Percentiles rank a stretch among this genome's conserved stretches.
These are phyloP conservation scores for Neodiprion virginianus DNA, from an alignment of 1,140 invertebrate genomes.

Conservation along the genomic window DNA sequence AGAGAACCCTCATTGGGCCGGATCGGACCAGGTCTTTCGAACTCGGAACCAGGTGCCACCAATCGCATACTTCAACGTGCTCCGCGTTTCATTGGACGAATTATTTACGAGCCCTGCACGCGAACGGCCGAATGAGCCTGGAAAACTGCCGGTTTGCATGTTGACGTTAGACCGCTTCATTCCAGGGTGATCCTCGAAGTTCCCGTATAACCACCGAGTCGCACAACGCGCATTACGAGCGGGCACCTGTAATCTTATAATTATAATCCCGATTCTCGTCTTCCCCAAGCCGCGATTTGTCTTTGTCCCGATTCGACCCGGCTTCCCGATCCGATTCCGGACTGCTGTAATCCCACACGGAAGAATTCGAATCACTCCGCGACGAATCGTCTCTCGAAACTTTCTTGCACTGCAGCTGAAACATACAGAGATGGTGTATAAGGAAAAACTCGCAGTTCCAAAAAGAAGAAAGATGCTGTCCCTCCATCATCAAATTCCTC, in stretches of 20 bases:
- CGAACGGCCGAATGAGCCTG: background rate
- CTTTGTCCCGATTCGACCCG: background rate
- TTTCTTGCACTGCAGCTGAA: too few species aligned
- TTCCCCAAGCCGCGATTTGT: background rate
- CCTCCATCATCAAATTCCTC: too few species aligned
- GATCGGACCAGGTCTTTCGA: background rate
- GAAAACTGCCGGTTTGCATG: background rate
- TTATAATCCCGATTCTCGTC: background rate
- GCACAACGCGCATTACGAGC: background rate
- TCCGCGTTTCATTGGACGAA: background rate
- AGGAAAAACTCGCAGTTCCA: too few species aligned
- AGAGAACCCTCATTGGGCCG: constrained; percentile 29
- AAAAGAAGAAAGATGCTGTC: too few species aligned
- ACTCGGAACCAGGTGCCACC: constrained; percentile 1
- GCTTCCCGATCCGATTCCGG: too few species aligned
- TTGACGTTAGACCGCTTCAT: constrained; percentile 6
- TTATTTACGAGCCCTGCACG: background rate
- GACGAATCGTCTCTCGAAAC: too few species aligned
- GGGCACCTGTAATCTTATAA: background rate
- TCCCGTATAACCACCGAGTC: background rate
- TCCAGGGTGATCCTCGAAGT: background rate
- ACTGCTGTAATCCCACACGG: too few species aligned
- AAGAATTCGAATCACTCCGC: too few species aligned
- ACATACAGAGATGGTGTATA: too few species aligned
- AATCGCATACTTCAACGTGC: background rate